phyloP scores from a whole-genome alignment of 2,113 vertebrate genomes.

The Toxotes chatareus region DNA sequence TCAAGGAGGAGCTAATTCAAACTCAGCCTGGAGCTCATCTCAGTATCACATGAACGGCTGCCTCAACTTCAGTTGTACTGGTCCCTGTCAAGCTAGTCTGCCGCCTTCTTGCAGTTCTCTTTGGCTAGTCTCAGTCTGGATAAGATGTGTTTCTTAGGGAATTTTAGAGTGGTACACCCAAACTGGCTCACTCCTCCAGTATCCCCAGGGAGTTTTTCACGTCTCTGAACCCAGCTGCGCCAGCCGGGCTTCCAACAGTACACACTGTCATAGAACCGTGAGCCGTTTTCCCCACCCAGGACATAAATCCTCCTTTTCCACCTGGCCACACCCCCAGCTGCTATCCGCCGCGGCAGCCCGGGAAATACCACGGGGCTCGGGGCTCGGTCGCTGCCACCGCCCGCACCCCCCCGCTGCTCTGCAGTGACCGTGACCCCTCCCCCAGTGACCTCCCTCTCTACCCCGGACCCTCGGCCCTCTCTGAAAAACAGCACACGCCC shows the following conservation, averaged over 20 bases:
- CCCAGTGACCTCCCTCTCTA: constrained; percentile 79
- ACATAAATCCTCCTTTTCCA: constrained; percentile 89
- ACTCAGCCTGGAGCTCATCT: constrained; percentile 15
- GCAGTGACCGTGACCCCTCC: constrained; percentile 65
- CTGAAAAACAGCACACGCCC: constrained; percentile 86
- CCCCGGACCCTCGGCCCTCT: constrained; percentile 81
- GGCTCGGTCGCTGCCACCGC: constrained; percentile 81
- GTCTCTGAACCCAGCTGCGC: constrained; percentile 88
- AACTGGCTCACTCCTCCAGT: constrained; percentile 87
- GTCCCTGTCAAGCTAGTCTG: constrained; percentile 42
- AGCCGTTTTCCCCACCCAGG: constrained; percentile 86
- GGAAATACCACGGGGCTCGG: constrained; percentile 86
- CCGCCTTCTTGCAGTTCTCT: constrained; percentile 77
- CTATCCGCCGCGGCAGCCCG: constrained; percentile 84
- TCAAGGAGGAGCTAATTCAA: constrained; percentile 12
- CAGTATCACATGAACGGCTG: constrained; percentile 1
- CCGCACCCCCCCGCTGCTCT: constrained; percentile 67
- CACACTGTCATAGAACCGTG: constrained; percentile 85
- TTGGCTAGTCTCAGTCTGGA: constrained; percentile 82
- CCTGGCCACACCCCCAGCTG: constrained; percentile 84
- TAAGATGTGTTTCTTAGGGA: constrained; percentile 87
- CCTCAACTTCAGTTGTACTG: neutral
- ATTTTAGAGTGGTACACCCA: constrained; percentile 87
- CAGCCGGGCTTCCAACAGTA: constrained; percentile 90
- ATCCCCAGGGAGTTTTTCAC: constrained; percentile 85